A percentile compares a stretch with the other conserved stretches of the same genome.
Conservation (phyloP, 2,113 vertebrate species). For the Rhinolophus sinicus region DNA sequence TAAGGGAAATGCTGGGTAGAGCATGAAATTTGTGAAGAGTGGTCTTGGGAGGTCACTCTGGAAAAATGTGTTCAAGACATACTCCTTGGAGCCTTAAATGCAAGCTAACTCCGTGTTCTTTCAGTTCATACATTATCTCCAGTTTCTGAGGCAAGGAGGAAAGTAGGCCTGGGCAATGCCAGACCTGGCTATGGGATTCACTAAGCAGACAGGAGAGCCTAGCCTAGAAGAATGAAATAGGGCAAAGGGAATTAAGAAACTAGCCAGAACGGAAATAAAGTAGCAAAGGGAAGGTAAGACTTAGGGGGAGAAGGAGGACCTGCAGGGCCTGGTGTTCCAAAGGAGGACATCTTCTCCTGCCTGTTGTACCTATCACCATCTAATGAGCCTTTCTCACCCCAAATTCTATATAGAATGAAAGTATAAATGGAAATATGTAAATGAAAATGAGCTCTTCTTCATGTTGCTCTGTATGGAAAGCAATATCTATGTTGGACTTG, state of each 20-base stretch:
- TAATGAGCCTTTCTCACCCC: constrained; percentile 2
- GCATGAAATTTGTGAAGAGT: constrained; percentile 15
- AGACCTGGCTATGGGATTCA: not conserved
- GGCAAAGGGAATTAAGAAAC: constrained; percentile 2
- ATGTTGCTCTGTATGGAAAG: constrained; percentile 3
- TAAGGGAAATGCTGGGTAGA: constrained; percentile 1
- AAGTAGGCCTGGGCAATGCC: not conserved
- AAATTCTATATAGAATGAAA: constrained; percentile 45
- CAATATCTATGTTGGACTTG: constrained; percentile 2
- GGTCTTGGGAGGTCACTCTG: not conserved
- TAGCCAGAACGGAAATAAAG: not conserved
- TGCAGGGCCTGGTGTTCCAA: not conserved
- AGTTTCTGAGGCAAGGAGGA: not conserved
- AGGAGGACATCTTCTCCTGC: not conserved
- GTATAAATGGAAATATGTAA: constrained; percentile 13
- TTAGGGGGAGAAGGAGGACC: not conserved
- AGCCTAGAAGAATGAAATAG: not conserved
- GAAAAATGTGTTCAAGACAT: not conserved
- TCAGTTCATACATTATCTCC: not conserved
- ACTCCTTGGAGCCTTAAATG: not conserved
- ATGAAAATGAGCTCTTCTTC: constrained; percentile 48
- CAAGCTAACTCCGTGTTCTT: not conserved
- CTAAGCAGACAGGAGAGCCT: not conserved
- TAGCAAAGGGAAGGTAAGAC: not conserved
- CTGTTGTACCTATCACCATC: not conserved